These are phyloP conservation scores for Myathropa florea DNA, from an alignment of 2,888 invertebrate species.

Conservation along the genomic window DNA sequence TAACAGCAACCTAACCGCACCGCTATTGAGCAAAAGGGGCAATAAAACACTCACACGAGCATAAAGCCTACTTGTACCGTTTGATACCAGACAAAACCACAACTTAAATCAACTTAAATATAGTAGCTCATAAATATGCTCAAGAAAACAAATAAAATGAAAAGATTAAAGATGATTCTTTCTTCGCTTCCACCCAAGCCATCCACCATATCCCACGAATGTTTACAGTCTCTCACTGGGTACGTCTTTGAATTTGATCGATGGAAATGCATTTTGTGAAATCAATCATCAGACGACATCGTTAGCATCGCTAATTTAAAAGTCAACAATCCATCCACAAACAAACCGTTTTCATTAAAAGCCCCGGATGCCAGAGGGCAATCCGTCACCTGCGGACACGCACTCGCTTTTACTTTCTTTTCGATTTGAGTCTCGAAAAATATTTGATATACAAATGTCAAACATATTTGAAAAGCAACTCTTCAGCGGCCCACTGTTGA, in stretches of 20 bases:
- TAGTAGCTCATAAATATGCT: not conserved
- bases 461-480: slow-evolving; percentile 12
- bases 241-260: not conserved
- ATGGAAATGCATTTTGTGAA: slow-evolving; percentile 6
- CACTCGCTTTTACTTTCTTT: slow-evolving; percentile 31
- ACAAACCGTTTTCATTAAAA: slow-evolving; percentile 5
- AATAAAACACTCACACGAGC: not conserved
- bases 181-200: not conserved
- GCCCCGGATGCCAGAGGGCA: not conserved
- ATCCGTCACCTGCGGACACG: slow-evolving; percentile 18
- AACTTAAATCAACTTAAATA: slow-evolving; percentile 2
- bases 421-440: slow-evolving; percentile 6
- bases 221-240: not conserved
- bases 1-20: not conserved
- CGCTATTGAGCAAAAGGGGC: not conserved
- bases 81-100: not conserved
- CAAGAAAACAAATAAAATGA: not conserved
- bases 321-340: slow-evolving; percentile 31
- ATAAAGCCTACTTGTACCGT: slow-evolving; percentile 2
- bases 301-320: slow-evolving; percentile 26
- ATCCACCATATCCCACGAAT: not conserved
- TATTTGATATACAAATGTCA: slow-evolving; percentile 15
- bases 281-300: slow-evolving; percentile 33
- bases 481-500: not conserved
- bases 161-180: not conserved